Evolutionary conservation across 2,797 vertebrate genomes (phyloP).

Genomic region (Epinephelus malabaricus): DNA sequence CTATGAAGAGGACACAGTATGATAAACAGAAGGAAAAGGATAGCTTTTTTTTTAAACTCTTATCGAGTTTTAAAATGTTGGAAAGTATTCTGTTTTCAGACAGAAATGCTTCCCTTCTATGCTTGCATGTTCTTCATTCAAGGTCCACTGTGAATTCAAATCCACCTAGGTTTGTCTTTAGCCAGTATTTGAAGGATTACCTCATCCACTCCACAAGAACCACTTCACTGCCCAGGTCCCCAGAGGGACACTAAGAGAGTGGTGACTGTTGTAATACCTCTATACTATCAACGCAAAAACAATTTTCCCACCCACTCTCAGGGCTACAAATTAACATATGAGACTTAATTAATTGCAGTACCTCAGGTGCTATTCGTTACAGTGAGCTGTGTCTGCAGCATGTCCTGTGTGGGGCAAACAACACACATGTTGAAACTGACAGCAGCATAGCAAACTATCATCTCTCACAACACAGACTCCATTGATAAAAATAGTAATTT

Average conservation of each 20-base stretch:
- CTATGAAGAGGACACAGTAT: background rate
- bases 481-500: too few species aligned
- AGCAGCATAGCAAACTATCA: background rate
- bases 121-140: conserved; percentile 20
- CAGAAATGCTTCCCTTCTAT: background rate
- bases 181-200: conserved; percentile 56
- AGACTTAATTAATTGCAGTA: conserved; percentile 30
- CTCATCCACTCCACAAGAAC: conserved; percentile 35
- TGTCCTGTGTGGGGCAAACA: background rate
- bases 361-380: conserved; percentile 22
- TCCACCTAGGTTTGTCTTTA: conserved; percentile 29
- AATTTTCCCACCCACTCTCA: background rate
- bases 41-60: background rate
- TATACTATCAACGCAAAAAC: conserved; percentile 43
- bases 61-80: background rate
- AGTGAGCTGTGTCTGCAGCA: background rate
- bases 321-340: conserved; percentile 32
- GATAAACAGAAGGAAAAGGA: background rate
- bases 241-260: conserved; percentile 21
- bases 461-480: too few species aligned
- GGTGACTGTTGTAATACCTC: conserved; percentile 30
- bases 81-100: conserved; percentile 10
- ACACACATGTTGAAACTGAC: background rate
- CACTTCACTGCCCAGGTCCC: conserved; percentile 43
- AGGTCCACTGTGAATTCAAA: conserved; percentile 38